Base-by-base conservation (phyloP, 1,140 invertebrate species). In the Mizuhopecten yessoensis region DNA sequence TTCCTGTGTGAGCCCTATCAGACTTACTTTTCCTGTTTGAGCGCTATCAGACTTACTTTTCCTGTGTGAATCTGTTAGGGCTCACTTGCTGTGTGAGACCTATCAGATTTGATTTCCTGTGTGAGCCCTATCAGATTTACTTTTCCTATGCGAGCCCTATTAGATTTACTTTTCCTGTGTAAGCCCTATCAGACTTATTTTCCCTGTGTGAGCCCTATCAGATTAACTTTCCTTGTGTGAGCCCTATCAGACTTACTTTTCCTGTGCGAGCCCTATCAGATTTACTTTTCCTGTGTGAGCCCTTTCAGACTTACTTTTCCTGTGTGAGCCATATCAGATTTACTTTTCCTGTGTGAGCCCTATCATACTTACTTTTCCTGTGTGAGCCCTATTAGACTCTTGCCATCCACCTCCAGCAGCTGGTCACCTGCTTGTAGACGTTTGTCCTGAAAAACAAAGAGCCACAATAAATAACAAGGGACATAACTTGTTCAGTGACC, bases 1-100 rank as follows among this genome's bases (percentile, higher is more conserved):
- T 97, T 99, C 99, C 97, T 99, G 99, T 7, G 99, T 99, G 90
- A 99, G 99, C 87, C 99, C 99, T 36, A 99, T 98, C 86, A 99
- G 97, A 95, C 98, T 99, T 94, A 96, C 95, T 95, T 95, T 97
- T 99, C 99, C 97, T 99, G 99, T 7, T 99, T 99, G 90, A 99
- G 99, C 87, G 99, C 99, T 36, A 99, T 98, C 86, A 99, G 97
- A 95, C 98, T 99, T 94, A 96, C 95, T 95, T 95, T 97, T 99
- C 99, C 97, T 99, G 99, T 7, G 99, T 99, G 90, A 99, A n/a
- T n/a, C n/a, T n/a, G n/a, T n/a, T n/a, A n/a, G n/a, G n/a, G n/a
- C n/a, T n/a, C n/a, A n/a, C n/a, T 39, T 39, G 5, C 36, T 13
- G 5, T 39, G 36, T 39, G 13, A 57, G 13, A 5, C 13, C 3